Conservation (phyloP, 2,888 invertebrate species). For the Hedychridium roseum region DNA sequence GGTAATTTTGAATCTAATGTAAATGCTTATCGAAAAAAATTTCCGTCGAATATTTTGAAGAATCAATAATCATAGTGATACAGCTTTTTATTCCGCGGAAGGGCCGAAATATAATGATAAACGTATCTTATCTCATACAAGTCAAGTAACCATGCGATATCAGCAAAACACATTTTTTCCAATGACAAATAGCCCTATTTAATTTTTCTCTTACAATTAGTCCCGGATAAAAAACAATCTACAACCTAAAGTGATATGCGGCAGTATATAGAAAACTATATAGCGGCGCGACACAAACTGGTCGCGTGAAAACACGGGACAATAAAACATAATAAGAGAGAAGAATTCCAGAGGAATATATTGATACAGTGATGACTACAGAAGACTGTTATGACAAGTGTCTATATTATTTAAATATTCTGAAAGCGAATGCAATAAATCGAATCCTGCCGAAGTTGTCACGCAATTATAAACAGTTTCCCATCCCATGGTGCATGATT, state of each 20-base stretch:
- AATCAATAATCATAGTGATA: not conserved
- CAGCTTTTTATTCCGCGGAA: not conserved
- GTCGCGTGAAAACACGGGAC: too few species aligned
- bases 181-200: not conserved
- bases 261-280: too few species aligned
- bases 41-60: not conserved
- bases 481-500: too few species aligned
- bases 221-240: not conserved
- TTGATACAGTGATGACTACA: too few species aligned
- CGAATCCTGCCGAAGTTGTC: too few species aligned
- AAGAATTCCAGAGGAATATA: not conserved
- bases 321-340: not conserved
- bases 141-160: not conserved
- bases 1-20: not conserved
- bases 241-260: not conserved
- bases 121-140: slow-evolving; percentile 7
- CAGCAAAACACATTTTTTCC: not conserved
- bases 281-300: too few species aligned
- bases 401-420: too few species aligned
- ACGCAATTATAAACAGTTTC: too few species aligned
- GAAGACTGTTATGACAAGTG: too few species aligned
- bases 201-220: not conserved
- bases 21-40: not conserved
- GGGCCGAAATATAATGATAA: slow-evolving; percentile 6
- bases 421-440: too few species aligned